These are phyloP conservation scores for Pangasianodon hypophthalmus DNA, from an alignment of 2,113 vertebrate species.

Conservation along the genomic window DNA sequence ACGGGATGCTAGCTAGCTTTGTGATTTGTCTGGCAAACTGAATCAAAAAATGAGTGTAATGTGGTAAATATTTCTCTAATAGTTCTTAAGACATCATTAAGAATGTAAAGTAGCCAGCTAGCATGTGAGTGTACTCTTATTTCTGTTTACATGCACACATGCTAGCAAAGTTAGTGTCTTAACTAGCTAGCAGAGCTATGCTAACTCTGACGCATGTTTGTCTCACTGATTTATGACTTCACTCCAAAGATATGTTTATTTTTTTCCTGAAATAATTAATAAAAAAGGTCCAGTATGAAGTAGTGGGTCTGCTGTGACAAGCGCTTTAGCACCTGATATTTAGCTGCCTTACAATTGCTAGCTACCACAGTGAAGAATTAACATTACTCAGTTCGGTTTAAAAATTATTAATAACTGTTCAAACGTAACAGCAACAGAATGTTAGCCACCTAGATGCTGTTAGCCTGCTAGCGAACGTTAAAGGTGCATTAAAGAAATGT, in stretches of 20 bases:
- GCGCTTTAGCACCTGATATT: background rate
- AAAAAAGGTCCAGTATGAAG: background rate
- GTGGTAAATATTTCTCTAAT: background rate
- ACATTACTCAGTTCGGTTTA: no score
- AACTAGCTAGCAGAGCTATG: background rate
- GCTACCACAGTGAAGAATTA: no score
- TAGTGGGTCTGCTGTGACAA: background rate
- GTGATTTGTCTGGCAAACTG: background rate
- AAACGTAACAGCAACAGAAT: no score
- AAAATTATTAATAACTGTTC: no score
- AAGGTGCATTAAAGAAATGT: no score
- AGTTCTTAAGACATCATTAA: background rate
- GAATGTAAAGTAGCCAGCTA: background rate
- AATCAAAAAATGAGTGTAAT: background rate
- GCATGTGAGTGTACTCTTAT: background rate
- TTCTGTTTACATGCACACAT: background rate
- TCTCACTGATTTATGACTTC: no score
- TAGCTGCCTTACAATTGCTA: background rate
- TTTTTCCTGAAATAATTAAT: background rate
- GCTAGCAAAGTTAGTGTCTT: background rate
- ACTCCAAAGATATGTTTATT: background rate
- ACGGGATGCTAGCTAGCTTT: background rate
- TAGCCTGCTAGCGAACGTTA: no score
- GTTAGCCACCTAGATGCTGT: no score
- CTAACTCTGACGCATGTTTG: background rate